These are phyloP conservation scores for Caenorhabditis sp. DNA, from an alignment of 2,888 invertebrate species.

Conservation along the genomic window DNA sequence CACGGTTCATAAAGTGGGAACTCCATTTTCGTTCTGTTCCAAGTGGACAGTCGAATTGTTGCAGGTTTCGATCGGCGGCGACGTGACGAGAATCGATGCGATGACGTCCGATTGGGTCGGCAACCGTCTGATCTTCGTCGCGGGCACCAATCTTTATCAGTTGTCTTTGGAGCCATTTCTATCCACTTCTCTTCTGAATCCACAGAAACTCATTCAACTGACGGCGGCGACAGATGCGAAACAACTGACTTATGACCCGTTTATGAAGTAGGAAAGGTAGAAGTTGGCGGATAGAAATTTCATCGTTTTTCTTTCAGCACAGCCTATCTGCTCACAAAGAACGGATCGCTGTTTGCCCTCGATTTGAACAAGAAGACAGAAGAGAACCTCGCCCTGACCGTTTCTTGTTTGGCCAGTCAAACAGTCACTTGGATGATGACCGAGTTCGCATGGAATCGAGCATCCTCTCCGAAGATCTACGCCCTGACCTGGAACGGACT, in stretches of 20 bases:
- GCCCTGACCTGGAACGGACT: conserved; percentile 78
- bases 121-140: conserved; percentile 74
- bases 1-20: conserved; percentile 66
- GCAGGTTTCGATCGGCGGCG: conserved; percentile 71
- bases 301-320: conserved; percentile 73
- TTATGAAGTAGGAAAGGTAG: conserved; percentile 71
- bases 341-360: conserved; percentile 76
- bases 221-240: conserved; percentile 77
- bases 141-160: conserved; percentile 62
- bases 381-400: conserved; percentile 71
- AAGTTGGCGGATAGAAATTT: no score
- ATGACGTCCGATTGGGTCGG: conserved; percentile 79
- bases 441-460: conserved; percentile 77
- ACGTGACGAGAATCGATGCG: conserved; percentile 72
- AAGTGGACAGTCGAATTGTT: not conserved
- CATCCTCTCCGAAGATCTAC: conserved; percentile 75
- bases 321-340: conserved; percentile 76
- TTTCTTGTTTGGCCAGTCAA: conserved; percentile 73
- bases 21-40: not conserved
- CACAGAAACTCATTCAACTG: conserved; percentile 71
- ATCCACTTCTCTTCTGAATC: conserved; percentile 70
- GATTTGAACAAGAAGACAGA: conserved; percentile 72
- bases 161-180: conserved; percentile 74
- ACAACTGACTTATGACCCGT: conserved; percentile 78
- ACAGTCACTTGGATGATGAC: conserved; percentile 75